Conservation (phyloP, 2,888 invertebrate genomes). For the Myopa tessellatipennis region DNA sequence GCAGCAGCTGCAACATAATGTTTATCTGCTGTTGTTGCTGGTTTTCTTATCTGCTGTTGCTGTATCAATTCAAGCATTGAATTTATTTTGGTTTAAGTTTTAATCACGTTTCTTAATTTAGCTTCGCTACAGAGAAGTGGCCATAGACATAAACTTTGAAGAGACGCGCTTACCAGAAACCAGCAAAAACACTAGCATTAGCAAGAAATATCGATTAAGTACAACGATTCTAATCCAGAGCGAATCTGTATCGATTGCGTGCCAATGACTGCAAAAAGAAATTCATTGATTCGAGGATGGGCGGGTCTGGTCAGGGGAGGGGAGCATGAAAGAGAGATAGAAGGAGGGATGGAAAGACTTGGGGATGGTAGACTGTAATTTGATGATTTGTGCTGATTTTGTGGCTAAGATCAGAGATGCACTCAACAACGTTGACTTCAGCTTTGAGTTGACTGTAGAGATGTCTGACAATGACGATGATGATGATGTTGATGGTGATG, state of each 20-base stretch:
- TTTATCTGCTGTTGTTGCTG: no score
- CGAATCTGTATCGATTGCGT: slow-evolving; percentile 34
- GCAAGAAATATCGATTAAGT: slow-evolving; percentile 18
- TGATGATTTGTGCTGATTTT: slow-evolving; percentile 45
- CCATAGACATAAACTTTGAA: not conserved
- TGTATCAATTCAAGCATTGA: no score
- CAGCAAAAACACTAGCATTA: not conserved
- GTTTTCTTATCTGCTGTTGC: no score
- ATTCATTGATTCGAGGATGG: not conserved
- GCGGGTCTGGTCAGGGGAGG: not conserved
- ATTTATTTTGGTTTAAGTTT: not conserved
- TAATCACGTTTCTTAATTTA: not conserved
- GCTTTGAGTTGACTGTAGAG: not conserved
- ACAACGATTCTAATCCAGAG: slow-evolving; percentile 23
- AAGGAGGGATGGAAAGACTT: not conserved
- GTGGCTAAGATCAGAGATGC: slow-evolving; percentile 25
- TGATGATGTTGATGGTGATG: not conserved
- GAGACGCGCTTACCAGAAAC: not conserved
- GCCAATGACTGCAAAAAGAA: slow-evolving; percentile 22
- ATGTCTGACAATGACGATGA: not conserved
- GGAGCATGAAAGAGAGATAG: not conserved
- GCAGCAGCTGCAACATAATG: no score
- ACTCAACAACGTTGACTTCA: slow-evolving; percentile 10
- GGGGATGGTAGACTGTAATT: slow-evolving; percentile 43
- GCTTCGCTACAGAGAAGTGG: not conserved